These are phyloP conservation scores for Megaceryle torquata DNA, from an alignment of 2,113 vertebrate species.

Conservation along the genomic window DNA sequence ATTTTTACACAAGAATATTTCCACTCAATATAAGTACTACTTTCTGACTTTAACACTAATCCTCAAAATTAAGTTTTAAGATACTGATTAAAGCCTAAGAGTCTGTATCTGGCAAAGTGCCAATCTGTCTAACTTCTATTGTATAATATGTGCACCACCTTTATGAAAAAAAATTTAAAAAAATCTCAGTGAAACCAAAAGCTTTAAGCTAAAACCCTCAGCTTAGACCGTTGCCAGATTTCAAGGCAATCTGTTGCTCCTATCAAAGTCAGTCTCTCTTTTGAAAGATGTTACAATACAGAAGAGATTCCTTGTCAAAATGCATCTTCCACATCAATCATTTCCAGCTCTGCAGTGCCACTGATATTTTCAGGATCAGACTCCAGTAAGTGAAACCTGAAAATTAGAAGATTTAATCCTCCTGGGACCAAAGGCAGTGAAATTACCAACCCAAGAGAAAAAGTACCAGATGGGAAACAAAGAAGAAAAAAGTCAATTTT, in stretches of 20 bases:
- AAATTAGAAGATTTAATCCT: neutral
- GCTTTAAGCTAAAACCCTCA: neutral
- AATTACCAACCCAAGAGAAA: neutral
- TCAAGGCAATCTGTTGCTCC: neutral
- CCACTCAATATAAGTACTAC: neutral
- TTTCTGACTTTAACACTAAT: neutral
- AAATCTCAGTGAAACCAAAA: neutral
- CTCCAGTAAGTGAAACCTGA: neutral
- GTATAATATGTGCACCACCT: neutral
- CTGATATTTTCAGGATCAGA: neutral
- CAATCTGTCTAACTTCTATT: neutral
- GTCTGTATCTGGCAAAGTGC: neutral
- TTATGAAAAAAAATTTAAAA: neutral
- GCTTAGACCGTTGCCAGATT: neutral
- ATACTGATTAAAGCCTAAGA: neutral
- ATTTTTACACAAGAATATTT: neutral
- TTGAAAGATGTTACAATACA: neutral
- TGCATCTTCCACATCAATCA: neutral
- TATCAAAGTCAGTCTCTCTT: neutral
- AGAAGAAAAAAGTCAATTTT: neutral
- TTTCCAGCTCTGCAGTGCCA: neutral
- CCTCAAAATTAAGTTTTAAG: neutral
- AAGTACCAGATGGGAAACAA: neutral
- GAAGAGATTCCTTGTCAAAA: neutral
- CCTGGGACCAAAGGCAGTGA: neutral